Evolutionary conservation across 2,888 invertebrate genomes (phyloP), one percentile per base, ranked within the genome.

Genomic region (Macrophya annulata): DNA sequence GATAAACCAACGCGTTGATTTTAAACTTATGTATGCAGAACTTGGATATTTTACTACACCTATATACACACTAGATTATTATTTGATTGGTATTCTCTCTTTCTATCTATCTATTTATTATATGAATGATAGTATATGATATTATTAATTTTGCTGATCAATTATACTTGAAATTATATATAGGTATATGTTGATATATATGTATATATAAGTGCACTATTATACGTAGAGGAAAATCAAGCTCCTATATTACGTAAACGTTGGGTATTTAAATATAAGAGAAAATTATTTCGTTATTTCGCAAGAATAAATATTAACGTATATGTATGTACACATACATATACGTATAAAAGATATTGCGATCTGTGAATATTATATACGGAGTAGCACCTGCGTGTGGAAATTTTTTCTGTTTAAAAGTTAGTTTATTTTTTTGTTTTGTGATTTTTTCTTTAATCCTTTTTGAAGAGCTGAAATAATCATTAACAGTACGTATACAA

Each of bases 401-500:
- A 55, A 55, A 6, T 55, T 62, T 62, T 25, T 62, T 9, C 62
- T 21, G 62, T 62, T 1, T 25, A 25, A 25, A 62, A 62, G 21
- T 62, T 12, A 25, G 21, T 25, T 25, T 62, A 3, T 62, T 10
- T 62, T 10, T 25, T 12, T 51, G n/a, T 59, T 59, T 25, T 9
- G n/a, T 62, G 21, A 5, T 62, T 62, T 25, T 25, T 62, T 62
- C n/a, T 62, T 62, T 25, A 21, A 4, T 55, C 8, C 25, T 4
- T 62, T 62, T 62, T 25, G 62, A 62, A 10, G 12, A 62, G 62
- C 25, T 62, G 25, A 62, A 62, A 62, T 62, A 12, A 25, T 4
- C 62, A 62, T 62, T 62, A 55, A 17, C n/a, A n/a, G 55, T n/a
- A 55, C n/a, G 55, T 55, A 55, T 55, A 55, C n/a, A n/a, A 55